Conservation (phyloP, 2,797 vertebrate species). For the Linurgus olivaceus region DNA sequence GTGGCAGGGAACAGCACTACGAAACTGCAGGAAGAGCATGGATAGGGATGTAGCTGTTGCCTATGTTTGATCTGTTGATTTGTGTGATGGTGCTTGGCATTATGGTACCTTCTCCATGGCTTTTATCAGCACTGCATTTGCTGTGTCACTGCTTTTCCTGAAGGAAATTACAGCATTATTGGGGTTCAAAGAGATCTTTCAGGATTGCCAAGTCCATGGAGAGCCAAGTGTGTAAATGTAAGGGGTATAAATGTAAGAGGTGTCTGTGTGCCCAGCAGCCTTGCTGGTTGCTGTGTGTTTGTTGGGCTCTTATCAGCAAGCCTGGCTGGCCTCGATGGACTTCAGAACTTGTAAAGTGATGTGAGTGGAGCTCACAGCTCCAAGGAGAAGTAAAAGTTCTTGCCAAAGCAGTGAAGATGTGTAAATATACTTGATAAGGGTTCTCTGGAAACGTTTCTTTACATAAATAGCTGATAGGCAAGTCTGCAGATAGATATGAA, state of each 20-base stretch:
- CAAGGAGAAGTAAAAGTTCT: not conserved
- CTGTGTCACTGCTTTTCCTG: not conserved
- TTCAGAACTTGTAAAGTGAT: not conserved
- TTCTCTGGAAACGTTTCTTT: conserved; percentile 9
- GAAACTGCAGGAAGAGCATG: not conserved
- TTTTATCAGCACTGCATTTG: not conserved
- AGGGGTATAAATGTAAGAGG: not conserved
- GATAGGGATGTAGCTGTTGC: not conserved
- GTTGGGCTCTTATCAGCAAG: not conserved
- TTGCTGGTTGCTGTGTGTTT: not conserved
- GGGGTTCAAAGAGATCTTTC: not conserved
- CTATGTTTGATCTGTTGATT: not conserved
- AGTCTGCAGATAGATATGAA: conserved; percentile 9
- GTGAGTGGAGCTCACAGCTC: not conserved
- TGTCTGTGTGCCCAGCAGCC: not conserved
- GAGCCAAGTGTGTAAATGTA: not conserved
- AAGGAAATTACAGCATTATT: not conserved
- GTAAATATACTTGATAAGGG: not conserved
- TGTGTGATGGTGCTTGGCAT: not conserved
- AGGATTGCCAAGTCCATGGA: accelerated
- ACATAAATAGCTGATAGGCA: conserved; percentile 25
- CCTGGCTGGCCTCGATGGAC: not conserved
- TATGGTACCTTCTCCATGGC: not conserved
- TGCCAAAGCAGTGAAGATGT: not conserved
- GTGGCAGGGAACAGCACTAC: not conserved